Evolutionary conservation across 2,888 invertebrate genomes (phyloP).

Genomic region (Lumbricus terrestris): DNA sequence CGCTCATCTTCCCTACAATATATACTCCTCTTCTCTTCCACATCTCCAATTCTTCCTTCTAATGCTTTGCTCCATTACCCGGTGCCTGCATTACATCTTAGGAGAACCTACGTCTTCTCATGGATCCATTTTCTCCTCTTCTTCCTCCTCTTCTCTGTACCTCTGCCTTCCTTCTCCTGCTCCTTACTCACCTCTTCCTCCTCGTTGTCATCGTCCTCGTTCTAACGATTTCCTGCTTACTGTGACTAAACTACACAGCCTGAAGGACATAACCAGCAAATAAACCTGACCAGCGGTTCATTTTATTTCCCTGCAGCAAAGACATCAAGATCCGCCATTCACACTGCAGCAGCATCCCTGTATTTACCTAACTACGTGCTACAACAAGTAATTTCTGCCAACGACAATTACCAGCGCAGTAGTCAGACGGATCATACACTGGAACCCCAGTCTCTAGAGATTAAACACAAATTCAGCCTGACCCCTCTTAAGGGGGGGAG

Average conservation of each 20-base stretch:
- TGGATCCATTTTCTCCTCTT: too few species aligned
- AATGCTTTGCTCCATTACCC: neutral
- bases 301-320: neutral
- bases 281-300: neutral
- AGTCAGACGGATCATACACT: neutral
- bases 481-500: too few species aligned
- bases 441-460: neutral
- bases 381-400: neutral
- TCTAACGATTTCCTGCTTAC: neutral
- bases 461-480: neutral
- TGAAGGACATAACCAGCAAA: neutral
- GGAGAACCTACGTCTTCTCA: too few species aligned
- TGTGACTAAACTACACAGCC: neutral
- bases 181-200: neutral
- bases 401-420: neutral
- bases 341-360: too few species aligned
- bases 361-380: neutral
- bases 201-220: neutral
- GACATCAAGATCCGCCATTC: neutral
- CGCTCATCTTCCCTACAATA: neutral
- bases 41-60: neutral
- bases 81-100: neutral
- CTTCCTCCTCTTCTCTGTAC: too few species aligned
- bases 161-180: too few species aligned
- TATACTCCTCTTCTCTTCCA: neutral